Evolutionary conservation across 2,113 vertebrate species (phyloP).

Genomic region (Diglossa brunneiventris): DNA sequence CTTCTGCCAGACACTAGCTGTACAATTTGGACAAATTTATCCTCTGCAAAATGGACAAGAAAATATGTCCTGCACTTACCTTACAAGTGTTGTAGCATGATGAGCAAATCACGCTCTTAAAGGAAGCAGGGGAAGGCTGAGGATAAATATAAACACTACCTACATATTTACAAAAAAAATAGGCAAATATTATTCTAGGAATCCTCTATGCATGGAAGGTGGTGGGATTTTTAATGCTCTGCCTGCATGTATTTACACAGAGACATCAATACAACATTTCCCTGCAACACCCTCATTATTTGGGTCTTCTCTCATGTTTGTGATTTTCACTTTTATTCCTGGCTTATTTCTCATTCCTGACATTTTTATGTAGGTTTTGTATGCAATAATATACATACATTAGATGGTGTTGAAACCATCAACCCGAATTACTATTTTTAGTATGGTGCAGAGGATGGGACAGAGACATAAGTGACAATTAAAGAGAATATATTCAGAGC

Average conservation of each 20-base stretch:
- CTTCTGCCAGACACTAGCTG: slow-evolving; percentile 39
- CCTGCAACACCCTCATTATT: slow-evolving; percentile 33
- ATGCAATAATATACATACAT: neutral
- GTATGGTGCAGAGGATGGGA: slow-evolving; percentile 21
- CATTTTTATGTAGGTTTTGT: slow-evolving; percentile 28
- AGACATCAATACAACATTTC: neutral
- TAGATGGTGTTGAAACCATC: slow-evolving; percentile 57
- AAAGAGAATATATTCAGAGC: slow-evolving; percentile 58
- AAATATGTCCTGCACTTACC: slow-evolving; percentile 30
- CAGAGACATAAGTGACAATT: slow-evolving; percentile 54
- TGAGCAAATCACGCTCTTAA: slow-evolving; percentile 6
- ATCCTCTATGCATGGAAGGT: neutral
- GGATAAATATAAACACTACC: slow-evolving; percentile 9
- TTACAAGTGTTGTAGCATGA: slow-evolving; percentile 7
- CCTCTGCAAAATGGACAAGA: slow-evolving; percentile 31
- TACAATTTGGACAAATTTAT: slow-evolving; percentile 33
- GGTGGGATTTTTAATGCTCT: neutral
- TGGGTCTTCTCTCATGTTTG: slow-evolving; percentile 42
- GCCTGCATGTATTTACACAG: neutral
- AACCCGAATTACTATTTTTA: slow-evolving; percentile 49
- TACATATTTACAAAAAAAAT: neutral
- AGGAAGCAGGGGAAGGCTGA: neutral
- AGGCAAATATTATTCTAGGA: slow-evolving; percentile 17
- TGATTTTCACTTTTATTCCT: slow-evolving; percentile 36
- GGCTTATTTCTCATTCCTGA: slow-evolving; percentile 37